Conservation (phyloP, 1,140 invertebrate species). For the Euura saliciscinereae region DNA sequence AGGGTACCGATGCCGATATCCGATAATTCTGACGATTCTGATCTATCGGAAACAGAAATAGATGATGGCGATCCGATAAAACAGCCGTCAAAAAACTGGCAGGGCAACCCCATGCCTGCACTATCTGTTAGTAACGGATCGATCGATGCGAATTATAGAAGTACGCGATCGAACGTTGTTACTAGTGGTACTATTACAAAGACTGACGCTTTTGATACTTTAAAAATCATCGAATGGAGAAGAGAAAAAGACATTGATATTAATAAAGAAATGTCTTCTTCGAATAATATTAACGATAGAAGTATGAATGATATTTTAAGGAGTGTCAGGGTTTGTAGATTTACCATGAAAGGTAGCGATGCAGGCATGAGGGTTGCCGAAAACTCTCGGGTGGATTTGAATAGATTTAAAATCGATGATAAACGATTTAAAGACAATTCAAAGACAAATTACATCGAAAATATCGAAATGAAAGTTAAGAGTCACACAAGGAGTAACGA, state of each 20-base stretch:
- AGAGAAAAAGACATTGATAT: background rate
- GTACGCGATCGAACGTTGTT: conserved; percentile 4
- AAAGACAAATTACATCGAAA: background rate
- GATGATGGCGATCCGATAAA: conserved; percentile 33
- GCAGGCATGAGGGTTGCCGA: conserved; percentile 59
- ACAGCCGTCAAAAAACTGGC: conserved; percentile 62
- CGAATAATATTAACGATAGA: background rate
- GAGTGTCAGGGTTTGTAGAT: conserved; percentile 44
- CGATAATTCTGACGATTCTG: conserved; percentile 27
- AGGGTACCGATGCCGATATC: conserved; percentile 36
- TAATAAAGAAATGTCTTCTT: background rate
- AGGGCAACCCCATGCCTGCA: conserved; percentile 64
- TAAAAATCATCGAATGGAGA: background rate
- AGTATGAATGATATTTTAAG: background rate
- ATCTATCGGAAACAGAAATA: conserved; percentile 26
- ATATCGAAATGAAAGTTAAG: conserved; percentile 1
- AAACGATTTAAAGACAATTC: conserved; percentile 3
- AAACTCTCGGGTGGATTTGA: conserved; percentile 49
- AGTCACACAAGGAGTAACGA: background rate
- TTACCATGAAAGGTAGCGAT: conserved; percentile 54
- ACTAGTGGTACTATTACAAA: conserved; percentile 6
- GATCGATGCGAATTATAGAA: conserved; percentile 28
- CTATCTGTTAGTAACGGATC: conserved; percentile 59
- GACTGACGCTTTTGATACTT: conserved; percentile 2
- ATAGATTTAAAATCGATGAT: background rate